Evolutionary conservation across 2,113 vertebrate species (phyloP).

Genomic region (Tylochromis polylepis): DNA sequence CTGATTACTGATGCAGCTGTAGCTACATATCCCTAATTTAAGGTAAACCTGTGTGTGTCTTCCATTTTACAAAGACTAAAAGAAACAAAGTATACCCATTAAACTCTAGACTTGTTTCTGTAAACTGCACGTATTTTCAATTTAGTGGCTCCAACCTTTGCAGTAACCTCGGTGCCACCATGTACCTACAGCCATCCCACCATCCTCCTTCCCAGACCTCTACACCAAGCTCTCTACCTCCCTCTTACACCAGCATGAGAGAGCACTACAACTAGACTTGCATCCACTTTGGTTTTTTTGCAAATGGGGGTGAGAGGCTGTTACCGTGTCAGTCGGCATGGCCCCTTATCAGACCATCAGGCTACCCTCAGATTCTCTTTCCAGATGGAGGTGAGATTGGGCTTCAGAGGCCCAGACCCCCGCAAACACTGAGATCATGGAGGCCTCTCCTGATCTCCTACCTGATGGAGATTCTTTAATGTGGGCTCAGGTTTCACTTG

Average conservation of each 20-base stretch:
- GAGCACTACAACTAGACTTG: conserved; percentile 14
- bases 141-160: conserved; percentile 24
- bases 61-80: background rate
- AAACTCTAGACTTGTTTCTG: background rate
- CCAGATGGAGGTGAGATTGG: conserved; percentile 77
- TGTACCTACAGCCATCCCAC: background rate
- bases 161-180: conserved; percentile 28
- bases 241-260: conserved; percentile 39
- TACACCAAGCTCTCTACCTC: background rate
- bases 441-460: conserved; percentile 69
- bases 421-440: conserved; percentile 69
- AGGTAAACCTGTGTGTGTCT: conserved; percentile 17
- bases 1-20: background rate
- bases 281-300: conserved; percentile 32
- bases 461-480: conserved; percentile 72
- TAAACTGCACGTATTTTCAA: background rate
- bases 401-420: conserved; percentile 65
- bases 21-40: background rate
- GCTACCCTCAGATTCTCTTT: conserved; percentile 77
- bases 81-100: background rate
- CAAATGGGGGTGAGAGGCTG: conserved; percentile 59
- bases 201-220: background rate
- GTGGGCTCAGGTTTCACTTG: conserved; percentile 69
- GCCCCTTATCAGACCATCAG: conserved; percentile 72
- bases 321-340: conserved; percentile 68